Percentiles rank a stretch among this genome's conserved stretches.
These are phyloP conservation scores for Idaea biselata DNA, from an alignment of 2,888 invertebrate species.

Conservation along the genomic window DNA sequence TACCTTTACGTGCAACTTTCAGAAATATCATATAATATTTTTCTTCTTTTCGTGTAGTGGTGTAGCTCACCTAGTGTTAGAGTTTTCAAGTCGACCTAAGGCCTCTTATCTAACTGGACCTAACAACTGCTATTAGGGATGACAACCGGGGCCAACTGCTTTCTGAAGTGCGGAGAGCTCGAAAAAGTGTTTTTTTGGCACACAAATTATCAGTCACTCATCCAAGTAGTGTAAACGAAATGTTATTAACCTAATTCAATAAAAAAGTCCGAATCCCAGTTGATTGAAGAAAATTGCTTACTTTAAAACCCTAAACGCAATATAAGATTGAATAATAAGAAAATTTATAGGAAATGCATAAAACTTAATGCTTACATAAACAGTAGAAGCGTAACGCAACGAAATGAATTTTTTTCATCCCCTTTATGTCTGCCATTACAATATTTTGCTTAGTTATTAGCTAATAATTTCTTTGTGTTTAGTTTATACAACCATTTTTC, in stretches of 20 bases:
- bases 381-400: constrained; percentile 22
- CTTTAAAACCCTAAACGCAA: constrained; percentile 9
- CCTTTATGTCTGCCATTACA: constrained; percentile 29
- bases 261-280: not conserved
- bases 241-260: not conserved
- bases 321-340: constrained; percentile 31
- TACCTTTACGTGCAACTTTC: no score
- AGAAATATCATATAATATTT: no score
- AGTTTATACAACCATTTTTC: constrained; percentile 7
- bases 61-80: no score
- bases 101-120: no score
- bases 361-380: constrained; percentile 37
- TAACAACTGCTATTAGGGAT: no score
- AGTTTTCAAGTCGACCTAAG: no score
- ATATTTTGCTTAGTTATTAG: constrained; percentile 24
- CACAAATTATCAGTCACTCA: not conserved
- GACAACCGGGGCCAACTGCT: no score
- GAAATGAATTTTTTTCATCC: constrained; percentile 30
- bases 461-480: constrained; percentile 25
- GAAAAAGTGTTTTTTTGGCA: no score
- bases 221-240: not conserved
- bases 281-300: constrained; percentile 6
- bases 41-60: no score
- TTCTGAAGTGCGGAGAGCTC: no score
- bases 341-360: constrained; percentile 42